These are phyloP conservation scores for Heliopora coerulea DNA, from an alignment of 92 coral and sea anemone species.

Conservation along the genomic window DNA sequence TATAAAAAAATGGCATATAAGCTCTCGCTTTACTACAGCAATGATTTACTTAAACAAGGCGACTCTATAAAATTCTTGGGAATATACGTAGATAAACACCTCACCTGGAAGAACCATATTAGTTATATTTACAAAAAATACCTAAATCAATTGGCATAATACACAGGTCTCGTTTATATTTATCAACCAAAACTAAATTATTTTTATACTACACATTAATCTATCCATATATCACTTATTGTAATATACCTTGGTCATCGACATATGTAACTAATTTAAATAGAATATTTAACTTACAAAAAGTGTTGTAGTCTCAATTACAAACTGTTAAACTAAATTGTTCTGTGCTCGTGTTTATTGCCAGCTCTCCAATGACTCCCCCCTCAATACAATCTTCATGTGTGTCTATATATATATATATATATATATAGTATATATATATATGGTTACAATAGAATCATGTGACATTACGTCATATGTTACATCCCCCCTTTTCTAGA, in stretches of 20 bases:
- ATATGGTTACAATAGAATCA: no score
- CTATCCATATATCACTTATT: not conserved
- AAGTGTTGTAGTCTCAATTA: no score
- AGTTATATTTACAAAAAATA: constrained; percentile 7
- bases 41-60: not conserved
- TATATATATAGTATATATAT: no score
- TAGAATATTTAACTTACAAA: constrained; percentile 2
- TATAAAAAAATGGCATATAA: not conserved
- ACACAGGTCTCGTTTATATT: not conserved
- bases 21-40: not conserved
- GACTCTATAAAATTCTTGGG: constrained; percentile 1
- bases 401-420: no score
- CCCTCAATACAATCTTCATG: no score
- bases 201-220: not conserved
- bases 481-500: no score
- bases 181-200: constrained; percentile 8
- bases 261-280: constrained; percentile 5
- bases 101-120: constrained; percentile 20
- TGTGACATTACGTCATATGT: no score
- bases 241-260: not conserved
- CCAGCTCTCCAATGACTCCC: no score
- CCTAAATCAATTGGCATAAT: constrained; percentile 10
- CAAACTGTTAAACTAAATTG: no score
- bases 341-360: no score
- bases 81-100: constrained; percentile 10